Evolutionary conservation across 2,797 vertebrate genomes (phyloP), one percentile per base, ranked within the genome.

Genomic region (Cephalopachus bancanus): DNA sequence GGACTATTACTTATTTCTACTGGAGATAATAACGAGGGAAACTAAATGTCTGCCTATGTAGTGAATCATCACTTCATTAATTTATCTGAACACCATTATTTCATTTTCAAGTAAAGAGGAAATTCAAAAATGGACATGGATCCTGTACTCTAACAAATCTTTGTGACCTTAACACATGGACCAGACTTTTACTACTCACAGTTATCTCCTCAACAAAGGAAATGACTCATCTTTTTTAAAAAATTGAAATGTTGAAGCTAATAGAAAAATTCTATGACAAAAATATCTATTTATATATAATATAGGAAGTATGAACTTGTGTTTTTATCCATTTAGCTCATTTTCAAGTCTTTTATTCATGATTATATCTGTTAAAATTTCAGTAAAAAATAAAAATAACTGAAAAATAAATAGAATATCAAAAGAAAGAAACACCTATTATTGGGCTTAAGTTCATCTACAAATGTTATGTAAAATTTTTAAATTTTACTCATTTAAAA

Each of bases 161-260:
- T 87, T 92, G 62, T 95, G 80, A 95, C 60, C 83, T 96, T 81
- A 96, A 91, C 19, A 74, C 62, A 87, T 65, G 53, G 62, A 33
- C 64, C 72, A 96, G 83, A 97, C n/a, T 96, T 44, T 75, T 22
- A 16, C 2, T 65, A 88, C 64, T 26, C 33, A 92, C 20, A 81
- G 86, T 87, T 89, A 94, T 93, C 57, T 12, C 44, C 87, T 91
- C 97, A 94, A 97, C 94, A 89, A 92, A 95, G 92, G 93, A 97
- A 97, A 93, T 97, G 96, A 97, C 89, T 97, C 97, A 97, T 97
- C 59, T 51, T 65, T 92, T 96, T 85, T 19, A 55, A 94, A 96
- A 96, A 93, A 51, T 94, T 84, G 91, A 97, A 97, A 96, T 97
- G 84, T 76, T 94, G 95, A 97, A 89, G 3, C 57, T 91, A 97